These are phyloP conservation scores for Scleropages formosus DNA, from an alignment of 2,797 vertebrate species.

Conservation along the genomic window DNA sequence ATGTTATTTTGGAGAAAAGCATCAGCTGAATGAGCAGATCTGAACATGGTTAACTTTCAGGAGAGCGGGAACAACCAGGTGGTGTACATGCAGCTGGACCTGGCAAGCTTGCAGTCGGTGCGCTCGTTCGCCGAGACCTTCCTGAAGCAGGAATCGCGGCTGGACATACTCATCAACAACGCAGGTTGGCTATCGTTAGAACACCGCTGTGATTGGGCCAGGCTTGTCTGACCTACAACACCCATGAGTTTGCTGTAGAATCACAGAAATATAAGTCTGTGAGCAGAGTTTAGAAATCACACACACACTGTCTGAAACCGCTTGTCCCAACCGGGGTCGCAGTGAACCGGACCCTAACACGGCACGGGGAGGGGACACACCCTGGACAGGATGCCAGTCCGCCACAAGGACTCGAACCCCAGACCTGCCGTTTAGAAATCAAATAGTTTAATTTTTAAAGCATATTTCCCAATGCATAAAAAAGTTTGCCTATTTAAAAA, in stretches of 20 bases:
- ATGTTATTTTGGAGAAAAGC: too few species aligned
- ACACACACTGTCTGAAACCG: too few species aligned
- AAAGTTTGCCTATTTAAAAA: too few species aligned
- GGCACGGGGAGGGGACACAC: too few species aligned
- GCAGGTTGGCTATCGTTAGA: slow-evolving; percentile 67
- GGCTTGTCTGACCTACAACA: background rate
- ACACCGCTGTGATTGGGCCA: slow-evolving; percentile 37
- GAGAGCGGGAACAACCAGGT: slow-evolving; percentile 80
- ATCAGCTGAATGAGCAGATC: background rate
- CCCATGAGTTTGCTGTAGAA: too few species aligned
- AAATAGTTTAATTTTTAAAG: background rate
- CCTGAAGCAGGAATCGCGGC: slow-evolving; percentile 76
- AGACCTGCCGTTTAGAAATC: too few species aligned
- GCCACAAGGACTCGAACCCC: too few species aligned
- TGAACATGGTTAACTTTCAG: slow-evolving; percentile 50
- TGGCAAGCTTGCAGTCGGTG: slow-evolving; percentile 79
- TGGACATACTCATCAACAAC: slow-evolving; percentile 91
- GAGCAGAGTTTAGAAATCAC: background rate
- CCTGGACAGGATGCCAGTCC: too few species aligned
- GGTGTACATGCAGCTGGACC: slow-evolving; percentile 82
- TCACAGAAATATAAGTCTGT: too few species aligned
- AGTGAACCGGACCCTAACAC: too few species aligned
- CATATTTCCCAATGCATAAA: background rate
- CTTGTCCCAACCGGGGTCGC: too few species aligned
- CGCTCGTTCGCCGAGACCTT: slow-evolving; percentile 77